These are phyloP conservation scores for Brachionus koreanus DNA, from an alignment of 1,140 invertebrate species.

Conservation along the genomic window DNA sequence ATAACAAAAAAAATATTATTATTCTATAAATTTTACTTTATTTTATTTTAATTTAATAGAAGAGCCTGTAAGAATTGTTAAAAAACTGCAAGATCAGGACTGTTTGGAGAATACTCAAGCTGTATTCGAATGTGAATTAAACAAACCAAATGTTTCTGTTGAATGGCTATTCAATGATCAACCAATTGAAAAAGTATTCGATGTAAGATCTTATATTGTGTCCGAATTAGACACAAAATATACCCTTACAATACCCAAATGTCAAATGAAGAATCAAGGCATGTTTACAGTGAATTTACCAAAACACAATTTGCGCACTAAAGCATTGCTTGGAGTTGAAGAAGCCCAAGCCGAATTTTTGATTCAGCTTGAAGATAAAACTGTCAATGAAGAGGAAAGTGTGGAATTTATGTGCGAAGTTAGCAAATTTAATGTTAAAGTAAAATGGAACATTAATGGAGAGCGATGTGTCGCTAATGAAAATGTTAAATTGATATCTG, in stretches of 20 bases:
- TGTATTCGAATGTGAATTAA: constrained; percentile 56
- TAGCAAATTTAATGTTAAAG: constrained; percentile 12
- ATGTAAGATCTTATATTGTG: constrained; percentile 5
- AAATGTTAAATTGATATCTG: constrained; percentile 8
- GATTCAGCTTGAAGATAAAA: constrained; percentile 10
- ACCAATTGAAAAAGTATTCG: constrained; percentile 40
- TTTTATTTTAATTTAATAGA: constrained; percentile 47
- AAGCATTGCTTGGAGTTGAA: constrained; percentile 20
- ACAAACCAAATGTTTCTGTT: constrained; percentile 49
- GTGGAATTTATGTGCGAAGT: constrained; percentile 40
- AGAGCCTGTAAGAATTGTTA: constrained; percentile 51
- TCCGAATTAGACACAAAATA: constrained; percentile 40
- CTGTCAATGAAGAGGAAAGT: constrained; percentile 34
- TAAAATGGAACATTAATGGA: constrained; percentile 43
- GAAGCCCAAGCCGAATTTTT: constrained; percentile 27
- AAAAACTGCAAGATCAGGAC: constrained; percentile 50
- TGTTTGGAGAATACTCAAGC: constrained; percentile 49
- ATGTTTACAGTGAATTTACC: constrained; percentile 35
- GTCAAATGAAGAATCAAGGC: constrained; percentile 16
- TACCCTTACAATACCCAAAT: constrained; percentile 44
- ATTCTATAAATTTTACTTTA: neutral
- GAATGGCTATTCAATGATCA: constrained; percentile 50
- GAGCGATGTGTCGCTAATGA: constrained; percentile 11
- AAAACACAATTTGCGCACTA: neutral
- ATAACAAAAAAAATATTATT: neutral